phyloP scores from a whole-genome alignment of 1,140 invertebrate species.

The Maniola jurtina region DNA sequence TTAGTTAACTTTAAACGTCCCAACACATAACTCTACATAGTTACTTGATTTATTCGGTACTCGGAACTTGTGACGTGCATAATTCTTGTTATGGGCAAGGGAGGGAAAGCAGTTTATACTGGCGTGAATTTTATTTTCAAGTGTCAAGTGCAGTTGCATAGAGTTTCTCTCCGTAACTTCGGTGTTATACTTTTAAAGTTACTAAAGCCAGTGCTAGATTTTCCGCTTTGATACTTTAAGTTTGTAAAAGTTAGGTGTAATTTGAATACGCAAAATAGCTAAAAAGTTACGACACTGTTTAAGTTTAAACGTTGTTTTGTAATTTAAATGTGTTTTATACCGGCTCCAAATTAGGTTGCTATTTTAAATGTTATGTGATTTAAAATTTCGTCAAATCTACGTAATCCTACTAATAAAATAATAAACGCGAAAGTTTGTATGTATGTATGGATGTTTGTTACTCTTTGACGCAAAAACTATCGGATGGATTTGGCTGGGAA shows the following conservation, averaged over 20 bases:
- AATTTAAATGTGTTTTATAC: not conserved
- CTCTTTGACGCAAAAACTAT: too few species aligned
- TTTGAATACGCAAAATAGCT: conserved; percentile 1
- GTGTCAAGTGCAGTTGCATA: conserved; percentile 16
- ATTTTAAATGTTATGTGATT: too few species aligned
- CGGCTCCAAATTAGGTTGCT: too few species aligned
- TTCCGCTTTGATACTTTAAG: conserved; percentile 7
- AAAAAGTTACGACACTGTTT: not conserved
- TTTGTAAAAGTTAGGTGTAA: conserved; percentile 1
- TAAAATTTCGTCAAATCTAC: too few species aligned
- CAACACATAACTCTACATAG: not conserved
- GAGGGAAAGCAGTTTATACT: not conserved
- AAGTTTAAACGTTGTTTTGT: not conserved
- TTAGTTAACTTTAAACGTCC: not conserved
- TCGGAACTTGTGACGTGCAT: not conserved
- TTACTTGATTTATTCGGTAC: conserved; percentile 3
- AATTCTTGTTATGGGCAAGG: conserved; percentile 5
- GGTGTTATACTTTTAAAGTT: conserved; percentile 12
- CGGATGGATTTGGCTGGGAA: too few species aligned
- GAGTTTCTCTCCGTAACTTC: not conserved
- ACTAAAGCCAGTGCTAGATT: conserved; percentile 4
- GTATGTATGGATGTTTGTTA: too few species aligned
- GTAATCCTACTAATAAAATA: too few species aligned
- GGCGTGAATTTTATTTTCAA: conserved; percentile 14
- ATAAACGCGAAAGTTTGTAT: too few species aligned